Evolutionary conservation across 2,888 invertebrate genomes (phyloP).

Genomic region (Melitaea athalia): DNA sequence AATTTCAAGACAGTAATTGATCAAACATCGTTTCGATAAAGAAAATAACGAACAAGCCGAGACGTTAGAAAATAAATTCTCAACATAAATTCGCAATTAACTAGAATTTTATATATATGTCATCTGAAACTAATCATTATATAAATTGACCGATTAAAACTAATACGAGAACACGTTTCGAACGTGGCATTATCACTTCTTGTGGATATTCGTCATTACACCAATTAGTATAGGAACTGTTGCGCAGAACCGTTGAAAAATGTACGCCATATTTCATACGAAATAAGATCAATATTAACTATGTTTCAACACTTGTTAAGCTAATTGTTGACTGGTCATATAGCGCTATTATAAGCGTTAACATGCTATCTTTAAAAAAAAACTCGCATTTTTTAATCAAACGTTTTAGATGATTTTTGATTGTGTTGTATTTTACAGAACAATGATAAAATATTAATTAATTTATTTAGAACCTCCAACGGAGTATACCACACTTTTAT

Average conservation of each 20-base stretch:
- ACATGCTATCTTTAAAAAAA: not conserved
- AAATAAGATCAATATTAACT: constrained; percentile 57
- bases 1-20: too few relatives aligned
- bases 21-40: not conserved
- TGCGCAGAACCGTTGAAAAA: constrained; percentile 52
- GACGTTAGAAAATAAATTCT: not conserved
- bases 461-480: too few relatives aligned
- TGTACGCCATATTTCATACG: constrained; percentile 57
- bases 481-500: too few relatives aligned
- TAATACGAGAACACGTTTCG: constrained; percentile 9
- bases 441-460: too few relatives aligned
- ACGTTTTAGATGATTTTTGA: not conserved
- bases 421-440: too few relatives aligned
- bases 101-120: constrained; percentile 7
- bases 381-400: not conserved
- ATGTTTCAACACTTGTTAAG: constrained; percentile 43
- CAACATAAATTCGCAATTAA: constrained; percentile 1
- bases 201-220: constrained; percentile 27
- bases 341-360: constrained; percentile 8
- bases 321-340: not conserved
- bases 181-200: not conserved
- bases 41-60: too few relatives aligned
- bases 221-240: constrained; percentile 55
- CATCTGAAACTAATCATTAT: constrained; percentile 16
- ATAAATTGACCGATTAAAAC: constrained; percentile 21